A percentile compares a stretch with the other conserved stretches of the same genome.
phyloP scores from a whole-genome alignment of 2,797 vertebrate genomes.

The Selene dorsalis region DNA sequence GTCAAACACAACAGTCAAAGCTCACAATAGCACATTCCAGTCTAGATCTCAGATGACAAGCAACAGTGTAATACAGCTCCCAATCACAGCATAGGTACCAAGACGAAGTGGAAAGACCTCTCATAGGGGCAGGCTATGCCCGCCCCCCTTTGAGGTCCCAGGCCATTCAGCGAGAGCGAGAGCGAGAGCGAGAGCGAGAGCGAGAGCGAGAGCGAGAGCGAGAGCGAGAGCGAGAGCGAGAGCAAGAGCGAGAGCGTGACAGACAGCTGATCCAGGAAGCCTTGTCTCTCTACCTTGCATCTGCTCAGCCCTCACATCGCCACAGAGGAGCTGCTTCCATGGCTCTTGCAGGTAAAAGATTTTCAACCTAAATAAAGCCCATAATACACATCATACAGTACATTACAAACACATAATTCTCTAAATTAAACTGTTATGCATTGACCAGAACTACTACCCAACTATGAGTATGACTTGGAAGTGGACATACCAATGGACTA shows the following conservation, averaged over 20 bases:
- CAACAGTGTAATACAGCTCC: not conserved
- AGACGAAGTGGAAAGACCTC: conserved; percentile 80
- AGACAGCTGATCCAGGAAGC: conserved; percentile 90
- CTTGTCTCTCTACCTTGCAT: conserved; percentile 86
- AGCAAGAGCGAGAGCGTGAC: conserved; percentile 75
- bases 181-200: conserved; percentile 72
- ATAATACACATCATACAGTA: not conserved
- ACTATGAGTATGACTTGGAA: conserved; percentile 82
- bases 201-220: conserved; percentile 68
- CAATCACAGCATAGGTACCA: conserved; percentile 87
- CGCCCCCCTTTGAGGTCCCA: conserved; percentile 74
- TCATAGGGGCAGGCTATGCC: conserved; percentile 74
- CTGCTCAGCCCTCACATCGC: conserved; percentile 80
- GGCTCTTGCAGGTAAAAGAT: conserved; percentile 70
- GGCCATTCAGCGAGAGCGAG: conserved; percentile 75
- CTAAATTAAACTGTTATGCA: not conserved
- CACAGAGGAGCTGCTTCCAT: conserved; percentile 79
- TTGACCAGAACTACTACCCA: conserved; percentile 75
- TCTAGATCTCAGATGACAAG: not conserved
- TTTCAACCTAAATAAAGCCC: not conserved
- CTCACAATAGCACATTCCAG: not conserved
- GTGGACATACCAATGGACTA: conserved; percentile 84
- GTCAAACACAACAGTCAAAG: not conserved
- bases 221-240: conserved; percentile 65
- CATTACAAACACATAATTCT: not conserved